phyloP scores from a whole-genome alignment of 2,888 invertebrate genomes.

The Caprella mutica region DNA sequence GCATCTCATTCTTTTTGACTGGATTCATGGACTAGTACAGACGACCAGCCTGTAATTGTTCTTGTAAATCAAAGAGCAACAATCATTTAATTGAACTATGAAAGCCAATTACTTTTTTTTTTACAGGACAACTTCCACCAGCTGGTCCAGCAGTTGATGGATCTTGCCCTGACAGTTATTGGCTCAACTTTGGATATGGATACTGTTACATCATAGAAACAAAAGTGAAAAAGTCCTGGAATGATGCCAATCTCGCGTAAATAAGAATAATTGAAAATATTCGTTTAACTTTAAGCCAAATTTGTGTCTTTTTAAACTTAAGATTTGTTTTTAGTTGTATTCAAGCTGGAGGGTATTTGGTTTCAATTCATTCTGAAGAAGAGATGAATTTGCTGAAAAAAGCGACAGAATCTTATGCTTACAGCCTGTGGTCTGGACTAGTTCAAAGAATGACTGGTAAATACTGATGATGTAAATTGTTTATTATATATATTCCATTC shows the following conservation, averaged over 20 bases:
- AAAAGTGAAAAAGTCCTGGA: constrained; percentile 4
- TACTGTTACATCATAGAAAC: constrained; percentile 19
- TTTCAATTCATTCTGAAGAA: constrained; percentile 18
- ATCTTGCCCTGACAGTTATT: constrained; percentile 10
- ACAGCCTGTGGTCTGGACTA: constrained; percentile 23
- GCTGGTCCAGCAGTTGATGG: constrained; percentile 17
- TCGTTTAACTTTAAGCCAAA: too few species aligned
- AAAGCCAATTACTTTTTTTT: too few species aligned
- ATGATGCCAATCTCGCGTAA: constrained; percentile 13
- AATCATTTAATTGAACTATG: too few species aligned
- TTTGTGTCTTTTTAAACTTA: not conserved
- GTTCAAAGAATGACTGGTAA: constrained; percentile 11
- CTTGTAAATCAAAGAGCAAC: too few species aligned
- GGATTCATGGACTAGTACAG: too few species aligned
- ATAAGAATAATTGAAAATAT: too few species aligned
- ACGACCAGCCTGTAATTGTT: too few species aligned
- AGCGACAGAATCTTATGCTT: not conserved
- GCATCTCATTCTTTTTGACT: too few species aligned
- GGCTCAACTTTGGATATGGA: constrained; percentile 20
- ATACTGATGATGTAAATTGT: not conserved
- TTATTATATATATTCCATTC: not conserved
- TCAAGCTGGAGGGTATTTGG: constrained; percentile 10
- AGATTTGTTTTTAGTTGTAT: constrained; percentile 11
- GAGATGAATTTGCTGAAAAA: constrained; percentile 11
- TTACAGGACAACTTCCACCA: too few species aligned